phyloP scores from a whole-genome alignment of 2,888 invertebrate species.

The Chydorus sphaericus region DNA sequence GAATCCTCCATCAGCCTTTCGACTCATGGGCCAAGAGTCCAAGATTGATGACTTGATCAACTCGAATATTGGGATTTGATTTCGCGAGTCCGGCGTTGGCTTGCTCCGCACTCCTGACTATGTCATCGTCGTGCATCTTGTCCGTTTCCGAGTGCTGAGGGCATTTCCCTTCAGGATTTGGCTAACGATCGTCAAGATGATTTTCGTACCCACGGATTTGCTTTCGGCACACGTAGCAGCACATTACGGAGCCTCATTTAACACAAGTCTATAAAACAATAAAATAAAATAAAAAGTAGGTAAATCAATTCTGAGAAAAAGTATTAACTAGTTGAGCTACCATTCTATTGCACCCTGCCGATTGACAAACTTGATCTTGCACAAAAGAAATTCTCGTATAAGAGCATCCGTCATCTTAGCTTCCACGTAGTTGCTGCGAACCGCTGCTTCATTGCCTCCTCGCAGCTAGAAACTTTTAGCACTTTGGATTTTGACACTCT shows the following conservation, averaged over 20 bases:
- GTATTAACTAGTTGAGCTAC: neutral
- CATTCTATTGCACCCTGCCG: slow-evolving; percentile 43
- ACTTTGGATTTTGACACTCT: slow-evolving; percentile 40
- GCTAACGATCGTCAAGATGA: slow-evolving; percentile 23
- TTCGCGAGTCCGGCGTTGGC: slow-evolving; percentile 18
- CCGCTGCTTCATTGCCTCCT: slow-evolving; percentile 33
- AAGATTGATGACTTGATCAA: neutral
- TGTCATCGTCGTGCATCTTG: slow-evolving; percentile 19
- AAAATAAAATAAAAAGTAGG: too few relatives aligned
- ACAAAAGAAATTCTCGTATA: slow-evolving; percentile 32
- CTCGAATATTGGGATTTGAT: slow-evolving; percentile 11
- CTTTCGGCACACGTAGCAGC: slow-evolving; percentile 39
- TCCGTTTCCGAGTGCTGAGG: slow-evolving; percentile 19
- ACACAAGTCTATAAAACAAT: slow-evolving; percentile 32
- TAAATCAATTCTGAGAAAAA: neutral
- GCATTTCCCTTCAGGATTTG: slow-evolving; percentile 3
- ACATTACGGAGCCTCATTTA: slow-evolving; percentile 40
- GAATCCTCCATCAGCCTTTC: too few relatives aligned
- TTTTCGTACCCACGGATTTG: slow-evolving; percentile 32
- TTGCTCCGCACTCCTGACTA: slow-evolving; percentile 16
- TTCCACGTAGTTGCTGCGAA: slow-evolving; percentile 36
- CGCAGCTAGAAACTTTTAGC: slow-evolving; percentile 37
- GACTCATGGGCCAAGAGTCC: neutral
- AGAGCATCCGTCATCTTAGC: slow-evolving; percentile 39
- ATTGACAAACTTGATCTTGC: slow-evolving; percentile 36